phyloP scores from a whole-genome alignment of 1,140 invertebrate species.

The Pseudomyrmex gracilis region DNA sequence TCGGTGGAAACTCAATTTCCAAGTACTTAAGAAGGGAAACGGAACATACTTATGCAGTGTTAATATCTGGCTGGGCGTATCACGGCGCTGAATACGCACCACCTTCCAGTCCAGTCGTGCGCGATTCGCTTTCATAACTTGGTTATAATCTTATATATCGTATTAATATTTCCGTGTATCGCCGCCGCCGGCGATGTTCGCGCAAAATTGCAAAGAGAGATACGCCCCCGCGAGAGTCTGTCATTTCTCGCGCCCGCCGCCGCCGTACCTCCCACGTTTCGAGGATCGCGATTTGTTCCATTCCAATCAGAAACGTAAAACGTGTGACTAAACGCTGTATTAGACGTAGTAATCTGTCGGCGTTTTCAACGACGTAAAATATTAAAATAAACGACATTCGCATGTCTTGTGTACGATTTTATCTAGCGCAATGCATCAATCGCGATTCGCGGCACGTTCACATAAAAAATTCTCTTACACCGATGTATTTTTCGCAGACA shows the following conservation, averaged over 20 bases:
- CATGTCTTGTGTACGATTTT: neutral
- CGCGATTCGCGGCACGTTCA: too few species aligned
- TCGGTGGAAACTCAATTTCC: conserved; percentile 58
- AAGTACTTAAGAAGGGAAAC: conserved; percentile 40
- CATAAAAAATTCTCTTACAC: too few species aligned
- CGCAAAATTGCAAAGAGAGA: conserved; percentile 41
- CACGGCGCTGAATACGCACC: neutral
- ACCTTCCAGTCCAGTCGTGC: conserved; percentile 28
- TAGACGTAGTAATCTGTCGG: conserved; percentile 14
- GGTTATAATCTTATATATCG: conserved; percentile 41
- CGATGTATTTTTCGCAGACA: neutral
- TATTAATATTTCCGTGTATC: conserved; percentile 49
- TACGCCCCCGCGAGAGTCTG: conserved; percentile 14
- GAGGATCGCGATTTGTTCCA: conserved; percentile 11
- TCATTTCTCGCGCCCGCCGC: conserved; percentile 28
- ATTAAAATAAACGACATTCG: neutral
- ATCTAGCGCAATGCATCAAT: too few species aligned
- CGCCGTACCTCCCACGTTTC: conserved; percentile 15
- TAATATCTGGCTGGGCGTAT: conserved; percentile 14
- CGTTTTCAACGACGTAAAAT: conserved; percentile 4
- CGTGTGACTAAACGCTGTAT: conserved; percentile 25
- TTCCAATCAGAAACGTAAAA: conserved; percentile 10
- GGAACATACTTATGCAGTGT: conserved; percentile 48
- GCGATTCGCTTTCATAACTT: conserved; percentile 29
- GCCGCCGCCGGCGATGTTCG: neutral